Percentiles rank a stretch among this genome's conserved stretches.
These are phyloP conservation scores for Hydroisotoma schaefferi DNA, from an alignment of 2,888 invertebrate genomes.

Conservation along the genomic window DNA sequence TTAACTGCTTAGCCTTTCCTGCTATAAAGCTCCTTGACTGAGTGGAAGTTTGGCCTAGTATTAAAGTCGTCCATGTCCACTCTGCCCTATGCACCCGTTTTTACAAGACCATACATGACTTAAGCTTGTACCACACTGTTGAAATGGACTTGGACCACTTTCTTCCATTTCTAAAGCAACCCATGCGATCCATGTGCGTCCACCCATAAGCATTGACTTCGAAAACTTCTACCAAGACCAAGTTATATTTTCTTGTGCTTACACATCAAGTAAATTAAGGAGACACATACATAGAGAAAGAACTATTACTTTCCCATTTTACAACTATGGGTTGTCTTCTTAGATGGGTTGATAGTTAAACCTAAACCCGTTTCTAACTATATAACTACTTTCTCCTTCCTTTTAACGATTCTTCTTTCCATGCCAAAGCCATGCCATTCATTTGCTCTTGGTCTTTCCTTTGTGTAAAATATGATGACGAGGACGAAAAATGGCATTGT, in stretches of 20 bases:
- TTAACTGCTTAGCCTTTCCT: conserved; percentile 36
- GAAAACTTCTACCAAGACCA: background rate
- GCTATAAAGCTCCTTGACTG: conserved; percentile 20
- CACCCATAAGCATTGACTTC: background rate
- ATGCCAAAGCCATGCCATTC: background rate
- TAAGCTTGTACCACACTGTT: background rate
- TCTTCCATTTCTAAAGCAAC: background rate
- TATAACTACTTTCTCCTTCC: background rate
- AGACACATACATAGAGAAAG: background rate
- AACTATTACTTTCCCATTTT: background rate
- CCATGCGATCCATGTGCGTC: background rate
- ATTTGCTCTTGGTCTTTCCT: background rate
- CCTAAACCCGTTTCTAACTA: too few species aligned
- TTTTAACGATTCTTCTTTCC: background rate
- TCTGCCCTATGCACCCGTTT: background rate
- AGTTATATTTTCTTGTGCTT: too few species aligned
- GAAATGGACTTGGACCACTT: background rate
- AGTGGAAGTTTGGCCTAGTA: conserved; percentile 6
- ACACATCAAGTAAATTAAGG: background rate
- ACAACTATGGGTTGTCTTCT: too few species aligned
- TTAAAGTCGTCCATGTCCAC: background rate
- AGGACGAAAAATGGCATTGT: conserved; percentile 12
- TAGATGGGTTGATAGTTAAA: too few species aligned
- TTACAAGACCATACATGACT: background rate
- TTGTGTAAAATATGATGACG: conserved; percentile 9